Percentiles rank a stretch among this genome's conserved stretches.
Evolutionary conservation across 2,113 vertebrate genomes (phyloP).

Genomic region (Mustelus asterias): DNA sequence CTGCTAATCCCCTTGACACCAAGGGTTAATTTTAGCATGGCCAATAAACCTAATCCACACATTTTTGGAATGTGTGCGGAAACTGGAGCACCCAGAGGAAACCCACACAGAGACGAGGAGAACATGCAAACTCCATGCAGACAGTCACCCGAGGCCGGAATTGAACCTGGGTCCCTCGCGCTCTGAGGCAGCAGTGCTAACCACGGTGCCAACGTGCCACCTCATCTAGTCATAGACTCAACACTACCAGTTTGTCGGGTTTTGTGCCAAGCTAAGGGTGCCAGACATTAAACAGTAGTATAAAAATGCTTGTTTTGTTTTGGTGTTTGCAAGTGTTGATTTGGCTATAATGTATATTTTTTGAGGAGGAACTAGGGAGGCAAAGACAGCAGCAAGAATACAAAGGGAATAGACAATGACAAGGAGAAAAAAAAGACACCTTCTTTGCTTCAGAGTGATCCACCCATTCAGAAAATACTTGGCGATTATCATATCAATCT

Average conservation of each 20-base stretch:
- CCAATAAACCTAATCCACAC: too few species aligned
- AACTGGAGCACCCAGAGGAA: too few species aligned
- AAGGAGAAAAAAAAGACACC: constrained; percentile 46
- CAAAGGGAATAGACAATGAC: constrained; percentile 46
- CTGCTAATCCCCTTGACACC: too few species aligned
- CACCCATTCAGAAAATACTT: constrained; percentile 54
- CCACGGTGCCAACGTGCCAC: too few species aligned
- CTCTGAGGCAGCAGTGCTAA: too few species aligned
- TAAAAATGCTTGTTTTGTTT: background rate
- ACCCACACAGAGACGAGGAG: too few species aligned
- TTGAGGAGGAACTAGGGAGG: constrained; percentile 35
- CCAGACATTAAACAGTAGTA: background rate
- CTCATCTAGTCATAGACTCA: too few species aligned
- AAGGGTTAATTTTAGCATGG: too few species aligned
- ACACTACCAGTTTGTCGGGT: background rate
- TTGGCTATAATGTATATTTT: background rate
- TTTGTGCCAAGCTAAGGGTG: background rate
- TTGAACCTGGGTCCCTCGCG: too few species aligned
- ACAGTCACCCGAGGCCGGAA: too few species aligned
- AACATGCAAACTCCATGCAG: too few species aligned
- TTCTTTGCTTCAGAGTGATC: constrained; percentile 52
- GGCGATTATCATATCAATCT: constrained; percentile 50
- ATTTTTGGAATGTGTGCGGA: too few species aligned
- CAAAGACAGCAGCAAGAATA: constrained; percentile 38
- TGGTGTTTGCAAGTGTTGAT: background rate